These are phyloP conservation scores for Nicator chloris DNA, from an alignment of 2,113 vertebrate species.

Conservation along the genomic window DNA sequence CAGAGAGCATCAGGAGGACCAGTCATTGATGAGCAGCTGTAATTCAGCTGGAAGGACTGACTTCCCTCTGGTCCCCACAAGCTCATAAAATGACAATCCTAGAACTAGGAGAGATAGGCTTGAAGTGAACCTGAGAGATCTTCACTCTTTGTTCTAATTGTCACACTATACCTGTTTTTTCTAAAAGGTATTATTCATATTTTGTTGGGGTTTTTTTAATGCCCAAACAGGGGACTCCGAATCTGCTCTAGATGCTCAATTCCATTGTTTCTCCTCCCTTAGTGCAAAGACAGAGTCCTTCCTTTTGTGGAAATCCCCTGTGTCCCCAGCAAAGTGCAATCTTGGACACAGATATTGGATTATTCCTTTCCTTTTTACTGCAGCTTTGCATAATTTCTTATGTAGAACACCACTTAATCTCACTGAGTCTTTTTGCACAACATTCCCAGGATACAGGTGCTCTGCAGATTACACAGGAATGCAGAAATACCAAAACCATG, in stretches of 20 bases:
- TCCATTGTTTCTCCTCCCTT: background rate
- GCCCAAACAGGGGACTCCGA: background rate
- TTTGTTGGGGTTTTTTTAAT: background rate
- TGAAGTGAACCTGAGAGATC: background rate
- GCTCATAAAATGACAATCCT: background rate
- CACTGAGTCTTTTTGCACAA: background rate
- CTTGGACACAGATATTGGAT: background rate
- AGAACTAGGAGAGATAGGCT: background rate
- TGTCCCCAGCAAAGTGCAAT: background rate
- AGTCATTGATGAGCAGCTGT: background rate
- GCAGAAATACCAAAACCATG: background rate
- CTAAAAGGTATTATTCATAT: background rate
- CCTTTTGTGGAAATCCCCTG: background rate
- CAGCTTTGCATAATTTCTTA: background rate
- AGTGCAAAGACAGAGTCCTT: background rate
- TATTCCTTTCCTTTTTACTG: background rate
- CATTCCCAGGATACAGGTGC: accelerated
- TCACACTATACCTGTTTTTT: background rate
- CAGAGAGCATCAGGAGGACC: background rate
- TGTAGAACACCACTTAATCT: background rate
- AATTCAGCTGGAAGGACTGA: background rate
- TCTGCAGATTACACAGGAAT: background rate
- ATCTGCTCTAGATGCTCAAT: background rate
- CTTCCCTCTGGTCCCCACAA: background rate
- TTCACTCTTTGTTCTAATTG: background rate